Conservation (phyloP, 2,888 invertebrate species). For the Smittia sp. region DNA sequence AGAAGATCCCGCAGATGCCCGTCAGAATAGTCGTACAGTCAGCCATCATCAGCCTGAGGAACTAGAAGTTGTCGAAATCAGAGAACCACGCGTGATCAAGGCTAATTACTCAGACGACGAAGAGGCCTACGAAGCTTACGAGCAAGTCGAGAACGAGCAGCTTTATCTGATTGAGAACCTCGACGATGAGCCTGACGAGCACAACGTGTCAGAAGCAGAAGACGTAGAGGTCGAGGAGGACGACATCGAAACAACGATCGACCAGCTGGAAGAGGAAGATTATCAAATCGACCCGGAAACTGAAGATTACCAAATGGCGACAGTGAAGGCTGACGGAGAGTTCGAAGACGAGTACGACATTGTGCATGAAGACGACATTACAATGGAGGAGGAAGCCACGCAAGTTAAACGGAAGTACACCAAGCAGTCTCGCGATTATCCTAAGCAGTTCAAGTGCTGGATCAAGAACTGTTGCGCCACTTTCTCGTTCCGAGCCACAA, state of each 20-base stretch:
- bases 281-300: not conserved
- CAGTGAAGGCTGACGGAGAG: not conserved
- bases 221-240: not conserved
- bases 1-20: too few relatives aligned
- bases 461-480: not conserved
- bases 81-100: too few relatives aligned
- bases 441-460: constrained; percentile 11
- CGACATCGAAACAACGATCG: not conserved
- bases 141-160: too few relatives aligned
- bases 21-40: too few relatives aligned
- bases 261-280: not conserved
- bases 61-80: not conserved
- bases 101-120: too few relatives aligned
- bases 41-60: too few relatives aligned
- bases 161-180: too few relatives aligned
- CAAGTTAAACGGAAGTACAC: constrained; percentile 15
- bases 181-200: not conserved
- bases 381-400: not conserved
- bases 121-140: too few relatives aligned
- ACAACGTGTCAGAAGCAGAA: not conserved
- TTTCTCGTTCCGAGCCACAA: constrained; percentile 5
- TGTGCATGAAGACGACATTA: not conserved
- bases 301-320: not conserved
- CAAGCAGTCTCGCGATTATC: not conserved
- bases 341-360: not conserved